Evolutionary conservation across 1,140 invertebrate species (phyloP).

Genomic region (Diabrotica virgifera): DNA sequence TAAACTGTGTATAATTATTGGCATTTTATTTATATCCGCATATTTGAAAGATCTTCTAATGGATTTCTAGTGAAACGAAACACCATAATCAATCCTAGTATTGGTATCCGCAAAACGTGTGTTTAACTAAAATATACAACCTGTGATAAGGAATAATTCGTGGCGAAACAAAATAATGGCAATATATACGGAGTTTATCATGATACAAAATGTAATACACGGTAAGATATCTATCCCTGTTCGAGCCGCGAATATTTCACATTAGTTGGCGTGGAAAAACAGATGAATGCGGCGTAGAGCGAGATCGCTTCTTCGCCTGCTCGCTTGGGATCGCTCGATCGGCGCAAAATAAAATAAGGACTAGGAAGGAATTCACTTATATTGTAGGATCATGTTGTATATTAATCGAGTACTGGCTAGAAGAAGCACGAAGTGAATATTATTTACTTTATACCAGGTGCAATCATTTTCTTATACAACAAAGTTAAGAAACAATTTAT

Average conservation of each 20-base stretch:
- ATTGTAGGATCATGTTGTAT: constrained; percentile 26
- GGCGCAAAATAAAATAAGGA: constrained; percentile 17
- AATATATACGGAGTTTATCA: constrained; percentile 20
- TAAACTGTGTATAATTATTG: no score
- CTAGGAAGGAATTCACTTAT: constrained; percentile 21
- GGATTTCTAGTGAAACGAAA: no score
- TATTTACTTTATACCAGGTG: not conserved
- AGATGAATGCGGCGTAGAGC: not conserved
- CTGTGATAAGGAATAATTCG: constrained; percentile 4
- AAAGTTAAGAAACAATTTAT: no score
- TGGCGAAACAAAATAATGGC: constrained; percentile 16
- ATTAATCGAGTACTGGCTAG: constrained; percentile 14
- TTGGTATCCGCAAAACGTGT: not conserved
- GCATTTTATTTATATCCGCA: no score
- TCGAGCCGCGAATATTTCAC: constrained; percentile 18
- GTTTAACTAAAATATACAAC: constrained; percentile 2
- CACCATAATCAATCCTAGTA: no score
- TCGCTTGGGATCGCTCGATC: not conserved
- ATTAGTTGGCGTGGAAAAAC: constrained; percentile 19
- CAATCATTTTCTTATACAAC: no score
- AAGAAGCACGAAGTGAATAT: constrained; percentile 28
- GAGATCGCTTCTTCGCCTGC: not conserved
- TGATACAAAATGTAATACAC: constrained; percentile 21
- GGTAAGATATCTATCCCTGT: constrained; percentile 16
- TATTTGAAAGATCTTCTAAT: no score